Conservation (phyloP, 2,797 vertebrate genomes). For the Tenualosa thibaudeaui region DNA sequence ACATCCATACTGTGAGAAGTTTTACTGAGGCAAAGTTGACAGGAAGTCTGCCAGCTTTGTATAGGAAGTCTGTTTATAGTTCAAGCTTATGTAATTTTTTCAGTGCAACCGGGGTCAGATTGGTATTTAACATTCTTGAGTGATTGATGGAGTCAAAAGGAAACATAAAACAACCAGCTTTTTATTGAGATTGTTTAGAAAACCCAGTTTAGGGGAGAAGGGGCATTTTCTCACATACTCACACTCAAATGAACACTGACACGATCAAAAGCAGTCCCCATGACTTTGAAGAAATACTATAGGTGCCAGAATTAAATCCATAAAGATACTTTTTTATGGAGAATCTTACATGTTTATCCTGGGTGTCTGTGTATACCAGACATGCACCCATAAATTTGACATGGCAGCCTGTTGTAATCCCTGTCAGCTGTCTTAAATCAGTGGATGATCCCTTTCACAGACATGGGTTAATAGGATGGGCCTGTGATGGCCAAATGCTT, state of each 20-base stretch:
- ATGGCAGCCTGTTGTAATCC: constrained; percentile 1
- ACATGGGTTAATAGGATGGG: neutral
- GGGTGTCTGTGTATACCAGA: neutral
- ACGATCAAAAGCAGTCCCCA: neutral
- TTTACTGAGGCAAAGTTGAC: constrained; percentile 21
- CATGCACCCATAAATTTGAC: neutral
- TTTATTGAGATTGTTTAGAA: neutral
- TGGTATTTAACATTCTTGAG: constrained; percentile 12
- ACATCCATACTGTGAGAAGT: constrained; percentile 13
- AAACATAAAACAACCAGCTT: constrained; percentile 3
- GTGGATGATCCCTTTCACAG: neutral
- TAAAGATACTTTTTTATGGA: neutral
- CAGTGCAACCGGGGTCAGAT: constrained; percentile 3
- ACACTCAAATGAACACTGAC: neutral
- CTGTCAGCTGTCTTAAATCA: constrained; percentile 18
- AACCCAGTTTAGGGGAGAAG: neutral
- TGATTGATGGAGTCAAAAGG: neutral
- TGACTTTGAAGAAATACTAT: neutral
- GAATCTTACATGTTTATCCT: neutral
- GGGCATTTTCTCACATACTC: neutral
- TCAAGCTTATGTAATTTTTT: constrained; percentile 18
- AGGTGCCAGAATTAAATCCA: constrained; percentile 4
- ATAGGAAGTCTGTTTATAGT: constrained; percentile 17
- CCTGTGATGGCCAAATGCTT: neutral
- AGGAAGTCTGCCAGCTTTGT: constrained; percentile 1